Percentiles rank a stretch among this genome's conserved stretches.
phyloP scores from a whole-genome alignment of 2,797 vertebrate species.

The Eupleurogrammus muticus region DNA sequence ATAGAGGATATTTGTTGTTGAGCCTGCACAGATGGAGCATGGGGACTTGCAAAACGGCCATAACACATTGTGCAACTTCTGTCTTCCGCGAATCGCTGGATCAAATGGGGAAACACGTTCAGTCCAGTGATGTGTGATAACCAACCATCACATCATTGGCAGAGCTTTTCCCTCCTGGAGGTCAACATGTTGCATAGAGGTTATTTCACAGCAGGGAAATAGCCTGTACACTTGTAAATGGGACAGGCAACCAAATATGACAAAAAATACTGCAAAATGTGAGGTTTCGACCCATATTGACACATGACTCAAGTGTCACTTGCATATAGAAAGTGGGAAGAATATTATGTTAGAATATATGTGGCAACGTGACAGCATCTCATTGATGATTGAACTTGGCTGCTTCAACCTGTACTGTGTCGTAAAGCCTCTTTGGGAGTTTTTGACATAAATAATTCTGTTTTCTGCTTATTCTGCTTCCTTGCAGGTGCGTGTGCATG shows the following conservation, averaged over 20 bases:
- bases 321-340: neutral
- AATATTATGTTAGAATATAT: too few relatives aligned
- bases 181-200: slow-evolving; percentile 60
- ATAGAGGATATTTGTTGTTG: slow-evolving; percentile 24
- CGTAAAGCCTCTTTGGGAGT: slow-evolving; percentile 39
- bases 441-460: slow-evolving; percentile 62
- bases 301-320: too few relatives aligned
- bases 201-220: slow-evolving; percentile 48
- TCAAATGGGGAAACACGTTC: slow-evolving; percentile 7
- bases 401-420: slow-evolving; percentile 36
- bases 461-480: slow-evolving; percentile 40
- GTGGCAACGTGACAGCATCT: slow-evolving; percentile 16
- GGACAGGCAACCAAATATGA: neutral
- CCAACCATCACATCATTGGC: slow-evolving; percentile 59
- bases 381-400: slow-evolving; percentile 31
- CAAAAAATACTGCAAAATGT: neutral
- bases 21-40: slow-evolving; percentile 16
- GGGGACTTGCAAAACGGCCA: neutral
- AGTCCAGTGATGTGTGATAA: slow-evolving; percentile 5
- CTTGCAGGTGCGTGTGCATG: slow-evolving; percentile 35
- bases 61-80: neutral
- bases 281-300: neutral
- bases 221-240: neutral
- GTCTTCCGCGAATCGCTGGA: slow-evolving; percentile 13
- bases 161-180: slow-evolving; percentile 60